A percentile compares a stretch with the other conserved stretches of the same genome.
phyloP scores from a whole-genome alignment of 2,113 vertebrate genomes.

The Crotalus tigris region DNA sequence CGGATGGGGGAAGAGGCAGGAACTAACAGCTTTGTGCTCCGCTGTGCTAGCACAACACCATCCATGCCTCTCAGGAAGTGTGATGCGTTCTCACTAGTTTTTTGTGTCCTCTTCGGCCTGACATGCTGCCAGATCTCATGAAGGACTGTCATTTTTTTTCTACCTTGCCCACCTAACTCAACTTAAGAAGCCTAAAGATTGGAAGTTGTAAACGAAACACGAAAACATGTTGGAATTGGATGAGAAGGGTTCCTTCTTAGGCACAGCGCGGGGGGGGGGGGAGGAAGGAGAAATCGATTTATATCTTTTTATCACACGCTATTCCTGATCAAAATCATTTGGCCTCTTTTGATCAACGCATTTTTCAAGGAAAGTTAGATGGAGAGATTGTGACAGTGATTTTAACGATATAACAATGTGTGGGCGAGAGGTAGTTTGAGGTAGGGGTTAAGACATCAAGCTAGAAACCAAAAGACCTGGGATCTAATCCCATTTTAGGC shows the following conservation, averaged over 20 bases:
- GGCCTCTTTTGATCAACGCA: neutral
- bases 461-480: too few relatives aligned
- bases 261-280: too few relatives aligned
- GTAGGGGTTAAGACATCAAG: too few relatives aligned
- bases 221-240: neutral
- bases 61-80: neutral
- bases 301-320: neutral
- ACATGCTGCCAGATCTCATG: neutral
- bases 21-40: neutral
- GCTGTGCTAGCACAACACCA: neutral
- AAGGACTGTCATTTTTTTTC: neutral
- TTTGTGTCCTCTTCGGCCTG: neutral
- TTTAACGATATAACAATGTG: neutral
- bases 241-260: neutral
- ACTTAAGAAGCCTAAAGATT: neutral
- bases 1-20: neutral
- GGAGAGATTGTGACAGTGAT: neutral
- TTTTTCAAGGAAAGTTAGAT: neutral
- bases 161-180: neutral
- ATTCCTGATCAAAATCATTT: neutral
- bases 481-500: too few relatives aligned
- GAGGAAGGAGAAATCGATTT: neutral
- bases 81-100: neutral
- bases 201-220: neutral
- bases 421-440: too few relatives aligned